phyloP scores from a whole-genome alignment of 1,140 invertebrate species.

The Pseudomyrmex sp. region DNA sequence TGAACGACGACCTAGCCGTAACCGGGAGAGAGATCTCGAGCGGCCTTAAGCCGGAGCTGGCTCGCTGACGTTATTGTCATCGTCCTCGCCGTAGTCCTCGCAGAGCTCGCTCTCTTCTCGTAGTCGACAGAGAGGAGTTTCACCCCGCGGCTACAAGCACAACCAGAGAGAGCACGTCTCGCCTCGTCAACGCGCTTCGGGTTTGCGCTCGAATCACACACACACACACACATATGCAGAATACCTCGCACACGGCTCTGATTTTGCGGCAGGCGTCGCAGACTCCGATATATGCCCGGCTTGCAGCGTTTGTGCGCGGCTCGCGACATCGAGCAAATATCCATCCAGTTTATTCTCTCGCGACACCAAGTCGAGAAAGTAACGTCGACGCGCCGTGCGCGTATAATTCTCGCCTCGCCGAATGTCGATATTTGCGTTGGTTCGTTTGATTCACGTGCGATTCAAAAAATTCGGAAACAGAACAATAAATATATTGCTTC shows the following conservation, averaged over 20 bases:
- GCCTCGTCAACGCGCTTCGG: conserved; percentile 40
- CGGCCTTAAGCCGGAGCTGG: conserved; percentile 58
- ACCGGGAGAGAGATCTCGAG: conserved; percentile 54
- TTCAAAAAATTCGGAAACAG: not conserved
- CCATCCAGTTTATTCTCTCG: conserved; percentile 1
- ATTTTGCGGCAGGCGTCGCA: conserved; percentile 30
- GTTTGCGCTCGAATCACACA: conserved; percentile 54
- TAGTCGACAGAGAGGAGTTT: conserved; percentile 34
- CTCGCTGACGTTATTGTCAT: conserved; percentile 66
- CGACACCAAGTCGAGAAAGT: conserved; percentile 37
- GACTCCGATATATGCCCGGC: not conserved
- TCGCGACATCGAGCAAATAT: conserved; percentile 50
- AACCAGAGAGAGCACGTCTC: not conserved
- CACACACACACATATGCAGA: not conserved
- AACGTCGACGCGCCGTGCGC: not conserved
- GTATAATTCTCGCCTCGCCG: not conserved
- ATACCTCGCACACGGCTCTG: not conserved
- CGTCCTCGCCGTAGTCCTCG: conserved; percentile 20
- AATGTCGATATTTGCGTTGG: not conserved
- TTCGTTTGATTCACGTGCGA: no score
- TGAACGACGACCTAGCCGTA: conserved; percentile 57
- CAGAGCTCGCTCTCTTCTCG: not conserved
- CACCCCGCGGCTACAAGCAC: conserved; percentile 16
- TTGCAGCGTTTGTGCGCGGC: conserved; percentile 25
- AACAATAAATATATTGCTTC: no score